Evolutionary conservation across 2,888 invertebrate species (phyloP).

Genomic region (Andrena dorsata): DNA sequence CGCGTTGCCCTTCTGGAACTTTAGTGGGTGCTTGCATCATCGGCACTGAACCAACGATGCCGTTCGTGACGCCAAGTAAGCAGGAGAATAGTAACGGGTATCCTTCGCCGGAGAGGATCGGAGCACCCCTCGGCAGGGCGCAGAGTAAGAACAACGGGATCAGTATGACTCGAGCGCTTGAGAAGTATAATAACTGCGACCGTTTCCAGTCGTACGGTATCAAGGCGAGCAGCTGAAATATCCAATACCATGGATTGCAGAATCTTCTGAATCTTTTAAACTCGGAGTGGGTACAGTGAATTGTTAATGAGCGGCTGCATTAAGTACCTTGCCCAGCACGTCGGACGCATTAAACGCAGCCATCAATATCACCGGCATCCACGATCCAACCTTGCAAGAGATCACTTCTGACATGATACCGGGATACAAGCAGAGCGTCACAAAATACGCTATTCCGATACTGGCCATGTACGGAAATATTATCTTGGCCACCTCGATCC

Average conservation of each 20-base stretch:
- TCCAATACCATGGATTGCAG: neutral
- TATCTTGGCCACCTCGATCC: conserved; percentile 93
- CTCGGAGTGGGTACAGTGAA: too few species aligned
- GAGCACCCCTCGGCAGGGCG: conserved; percentile 91
- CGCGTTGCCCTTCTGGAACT: conserved; percentile 93
- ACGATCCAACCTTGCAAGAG: conserved; percentile 92
- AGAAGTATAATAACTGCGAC: conserved; percentile 91
- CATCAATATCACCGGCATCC: conserved; percentile 97
- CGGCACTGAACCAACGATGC: conserved; percentile 95
- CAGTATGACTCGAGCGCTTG: conserved; percentile 90
- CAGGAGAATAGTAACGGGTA: conserved; percentile 89
- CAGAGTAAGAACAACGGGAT: conserved; percentile 94
- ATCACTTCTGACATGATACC: conserved; percentile 95
- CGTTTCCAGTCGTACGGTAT: conserved; percentile 94
- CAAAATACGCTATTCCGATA: conserved; percentile 95
- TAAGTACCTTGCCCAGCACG: conserved; percentile 91
- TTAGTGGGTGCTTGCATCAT: conserved; percentile 96
- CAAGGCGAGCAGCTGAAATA: conserved; percentile 89
- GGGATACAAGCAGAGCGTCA: conserved; percentile 95
- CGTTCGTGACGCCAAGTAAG: conserved; percentile 93
- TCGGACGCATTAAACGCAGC: conserved; percentile 95
- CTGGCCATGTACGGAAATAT: conserved; percentile 97
- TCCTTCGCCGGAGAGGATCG: conserved; percentile 89
- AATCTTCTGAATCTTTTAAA: neutral
- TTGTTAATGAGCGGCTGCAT: neutral